Base-by-base conservation (phyloP, 2,113 vertebrate species). In the Dendropsophus ebraccatus region DNA sequence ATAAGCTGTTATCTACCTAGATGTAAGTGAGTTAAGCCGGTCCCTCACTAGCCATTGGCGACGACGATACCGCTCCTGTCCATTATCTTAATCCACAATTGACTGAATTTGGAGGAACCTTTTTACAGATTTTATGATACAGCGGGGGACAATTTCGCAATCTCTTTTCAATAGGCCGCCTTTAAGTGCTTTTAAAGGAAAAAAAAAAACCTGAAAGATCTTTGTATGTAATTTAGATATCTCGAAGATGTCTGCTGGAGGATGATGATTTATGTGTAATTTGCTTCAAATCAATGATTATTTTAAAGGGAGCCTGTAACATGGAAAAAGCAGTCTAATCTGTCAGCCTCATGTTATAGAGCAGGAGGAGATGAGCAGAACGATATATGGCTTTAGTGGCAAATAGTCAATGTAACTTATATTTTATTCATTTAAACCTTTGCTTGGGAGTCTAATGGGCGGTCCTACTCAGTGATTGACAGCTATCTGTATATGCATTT, bases 11-110 rank as follows among this genome's bases (percentile, higher is more conserved):
- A 87, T 74, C 65, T 74, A 74, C 13, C 67, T 35, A 74, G 52
- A 87, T 87, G 52, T 81, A 87, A 87, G 47, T 62, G 25, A 74
- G 69, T 87, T 87, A 87, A 14, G 54, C 19, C n/a, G 52, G 10
- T 30, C 19, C 74, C 25, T n/a, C 21, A 14, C 25, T 30, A 79
- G 76, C 28, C 10, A 4, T 6, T 67, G 28, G 19, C 17, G 73
- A 76, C 21, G 45, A 58, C 65, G 76, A 13, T 74, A 30, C 54
- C 7, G 21, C 32, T 41, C 21, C 47, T 12, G 49, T 52, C 75
- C 60, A 70, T 85, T 85, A 79, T 58, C 60, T 56, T 70, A 69
- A 85, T 85, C 17, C 67, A 70, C 17, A 54, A 79, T 54, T 69
- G 35, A n/a, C 37, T 60, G 37, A 35, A 75, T 76, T 82, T 72